phyloP scores from a whole-genome alignment of 2,888 invertebrate genomes.

The Seira musarum region DNA sequence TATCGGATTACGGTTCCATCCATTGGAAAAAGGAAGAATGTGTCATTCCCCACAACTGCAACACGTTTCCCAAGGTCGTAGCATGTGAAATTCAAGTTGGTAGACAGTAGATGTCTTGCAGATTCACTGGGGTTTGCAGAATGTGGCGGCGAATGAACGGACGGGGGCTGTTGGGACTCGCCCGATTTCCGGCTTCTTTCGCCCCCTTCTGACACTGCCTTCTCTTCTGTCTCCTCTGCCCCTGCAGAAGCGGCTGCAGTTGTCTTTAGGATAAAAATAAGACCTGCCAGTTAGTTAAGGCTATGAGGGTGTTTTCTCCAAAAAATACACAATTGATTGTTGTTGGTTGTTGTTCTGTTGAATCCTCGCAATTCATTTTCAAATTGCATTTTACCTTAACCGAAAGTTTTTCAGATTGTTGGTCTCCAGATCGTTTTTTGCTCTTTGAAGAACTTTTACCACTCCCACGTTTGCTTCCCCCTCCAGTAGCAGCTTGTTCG shows the following conservation, averaged over 20 bases:
- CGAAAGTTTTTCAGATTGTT: background rate
- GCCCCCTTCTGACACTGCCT: background rate
- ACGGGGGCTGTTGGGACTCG: conserved; percentile 25
- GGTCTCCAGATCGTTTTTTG: background rate
- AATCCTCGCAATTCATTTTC: background rate
- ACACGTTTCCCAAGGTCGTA: conserved; percentile 66
- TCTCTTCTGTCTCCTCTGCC: background rate
- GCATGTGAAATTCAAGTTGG: conserved; percentile 42
- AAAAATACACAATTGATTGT: no score
- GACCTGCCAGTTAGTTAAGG: background rate
- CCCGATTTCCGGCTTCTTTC: conserved; percentile 20
- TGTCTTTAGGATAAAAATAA: background rate
- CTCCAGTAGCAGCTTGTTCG: no score
- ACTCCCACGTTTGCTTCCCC: background rate
- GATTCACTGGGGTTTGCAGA: background rate
- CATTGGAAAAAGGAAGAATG: conserved; percentile 63
- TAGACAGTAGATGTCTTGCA: background rate
- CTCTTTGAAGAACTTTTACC: background rate
- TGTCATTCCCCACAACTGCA: conserved; percentile 56
- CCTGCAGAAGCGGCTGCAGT: background rate
- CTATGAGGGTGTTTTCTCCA: no score
- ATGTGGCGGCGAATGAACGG: background rate
- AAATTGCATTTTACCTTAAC: background rate
- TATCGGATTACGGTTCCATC: conserved; percentile 64
- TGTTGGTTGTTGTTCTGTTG: no score